Base-by-base conservation (phyloP, 1,140 invertebrate genomes). In the Drosophila lacteicornis region DNA sequence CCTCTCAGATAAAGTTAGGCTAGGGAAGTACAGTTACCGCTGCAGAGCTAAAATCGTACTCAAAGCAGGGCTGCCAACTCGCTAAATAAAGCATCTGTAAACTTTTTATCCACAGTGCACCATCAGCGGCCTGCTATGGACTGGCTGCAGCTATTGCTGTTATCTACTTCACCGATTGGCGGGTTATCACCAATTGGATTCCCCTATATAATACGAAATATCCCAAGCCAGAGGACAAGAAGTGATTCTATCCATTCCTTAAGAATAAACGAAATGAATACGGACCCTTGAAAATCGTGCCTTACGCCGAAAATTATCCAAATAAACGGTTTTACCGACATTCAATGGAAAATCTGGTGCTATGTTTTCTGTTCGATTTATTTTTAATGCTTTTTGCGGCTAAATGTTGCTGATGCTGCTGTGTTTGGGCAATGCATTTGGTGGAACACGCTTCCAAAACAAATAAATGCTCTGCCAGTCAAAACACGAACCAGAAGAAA, bases 181-280 rank as follows among this genome's bases (percentile, higher is more conserved):
- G 77, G n/a, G 25, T 75, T 13, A 42, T 88, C n/a, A 69, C 85
- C 49, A 22, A 68, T n/a, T 79, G 60, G 49, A 84, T 88, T 43
- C 85, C 85, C 2, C 25, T 88, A 11, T 88, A 88, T 9, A 88
- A 88, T 40, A 84, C 59, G 17, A 88, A 88, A 27, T 88, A 75
- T 12, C 73, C 74, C 2, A 81, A 84, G 19, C 59, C 73, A 11
- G 80, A 87, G 40, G 60, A 43, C 13, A 47, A 76, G 9, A 47
- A 53, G 17, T 62, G 19, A 46, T 42, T 43, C 22, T 11, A 25
- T 25, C 4, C 42, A 30, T 50, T 51, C 30, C 53, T 45, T 70
- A 33, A 25, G 40, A 11, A 38, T 58, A 13, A 43, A 51, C 15
- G 38, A 36, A 61, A 42, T 82, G 45, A 56, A n/a, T n/a, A 15